A percentile compares a stretch with the other conserved stretches of the same genome.
phyloP scores from a whole-genome alignment of 2,797 vertebrate genomes.

The Chaunax sp. region DNA sequence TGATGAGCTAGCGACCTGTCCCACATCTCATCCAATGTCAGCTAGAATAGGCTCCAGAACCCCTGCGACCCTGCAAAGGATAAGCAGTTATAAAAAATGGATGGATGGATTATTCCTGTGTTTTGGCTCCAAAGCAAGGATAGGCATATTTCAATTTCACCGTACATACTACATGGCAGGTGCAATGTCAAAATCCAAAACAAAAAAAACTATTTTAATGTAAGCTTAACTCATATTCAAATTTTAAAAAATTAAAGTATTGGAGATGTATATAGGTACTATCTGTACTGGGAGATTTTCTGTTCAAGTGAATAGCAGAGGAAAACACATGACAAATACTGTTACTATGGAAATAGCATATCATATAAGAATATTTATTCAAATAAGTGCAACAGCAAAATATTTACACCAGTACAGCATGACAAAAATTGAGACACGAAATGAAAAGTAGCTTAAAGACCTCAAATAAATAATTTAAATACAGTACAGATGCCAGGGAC shows the following conservation, averaged over 20 bases:
- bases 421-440: conserved; percentile 75
- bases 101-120: background rate
- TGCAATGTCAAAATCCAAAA: background rate
- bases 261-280: background rate
- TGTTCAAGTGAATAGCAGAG: background rate
- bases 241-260: background rate
- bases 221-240: background rate
- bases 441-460: conserved; percentile 77
- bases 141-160: background rate
- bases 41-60: too few species aligned
- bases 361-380: conserved; percentile 90
- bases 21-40: too few species aligned
- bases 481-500: conserved; percentile 74
- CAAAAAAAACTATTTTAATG: background rate
- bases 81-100: too few species aligned
- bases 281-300: background rate
- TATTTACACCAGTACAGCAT: conserved; percentile 83
- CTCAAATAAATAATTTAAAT: conserved; percentile 87
- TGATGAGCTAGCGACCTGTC: too few species aligned
- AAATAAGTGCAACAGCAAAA: conserved; percentile 87
- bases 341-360: conserved; percentile 77
- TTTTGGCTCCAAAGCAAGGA: background rate
- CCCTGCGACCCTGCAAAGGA: too few species aligned
- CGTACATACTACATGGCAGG: background rate
- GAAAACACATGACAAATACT: conserved; percentile 40